These are phyloP conservation scores for Hippocampus guttulatus DNA, from an alignment of 2,113 vertebrate species.

Conservation along the genomic window DNA sequence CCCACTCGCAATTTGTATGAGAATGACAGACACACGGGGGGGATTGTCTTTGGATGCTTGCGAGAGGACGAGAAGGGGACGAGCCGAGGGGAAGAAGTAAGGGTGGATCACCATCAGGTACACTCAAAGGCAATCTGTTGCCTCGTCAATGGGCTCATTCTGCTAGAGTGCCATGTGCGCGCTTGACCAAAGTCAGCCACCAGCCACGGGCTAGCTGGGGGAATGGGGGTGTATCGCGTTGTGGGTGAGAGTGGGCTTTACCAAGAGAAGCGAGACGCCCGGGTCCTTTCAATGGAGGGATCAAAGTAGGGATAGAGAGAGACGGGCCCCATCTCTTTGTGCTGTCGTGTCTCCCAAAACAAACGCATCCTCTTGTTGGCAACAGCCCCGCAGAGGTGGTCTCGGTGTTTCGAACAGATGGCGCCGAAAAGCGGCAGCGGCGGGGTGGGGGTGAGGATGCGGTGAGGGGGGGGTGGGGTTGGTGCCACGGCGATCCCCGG, in stretches of 20 bases:
- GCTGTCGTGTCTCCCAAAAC: slow-evolving; percentile 59
- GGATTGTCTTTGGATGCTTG: slow-evolving; percentile 54
- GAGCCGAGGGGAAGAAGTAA: slow-evolving; percentile 30
- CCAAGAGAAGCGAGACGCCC: slow-evolving; percentile 32
- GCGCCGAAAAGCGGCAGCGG: slow-evolving; percentile 29
- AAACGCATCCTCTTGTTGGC: slow-evolving; percentile 59
- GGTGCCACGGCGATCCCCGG: slow-evolving; percentile 34
- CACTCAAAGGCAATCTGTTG: slow-evolving; percentile 71
- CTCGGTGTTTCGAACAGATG: slow-evolving; percentile 55
- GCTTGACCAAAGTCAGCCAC: slow-evolving; percentile 15
- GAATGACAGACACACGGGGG: slow-evolving; percentile 59
- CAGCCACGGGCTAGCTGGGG: slow-evolving; percentile 18
- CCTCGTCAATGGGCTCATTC: slow-evolving; percentile 67
- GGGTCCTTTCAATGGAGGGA: slow-evolving; percentile 58
- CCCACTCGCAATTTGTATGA: slow-evolving; percentile 64
- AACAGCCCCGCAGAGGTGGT: slow-evolving; percentile 38
- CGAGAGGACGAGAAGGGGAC: slow-evolving; percentile 24
- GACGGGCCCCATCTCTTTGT: slow-evolving; percentile 64
- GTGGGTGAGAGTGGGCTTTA: not conserved
- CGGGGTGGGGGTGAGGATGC: no score
- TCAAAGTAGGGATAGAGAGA: slow-evolving; percentile 55
- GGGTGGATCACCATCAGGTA: slow-evolving; percentile 59
- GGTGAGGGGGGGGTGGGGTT: not conserved
- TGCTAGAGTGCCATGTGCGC: slow-evolving; percentile 59
- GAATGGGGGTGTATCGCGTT: not conserved